phyloP scores from a whole-genome alignment of 2,797 vertebrate genomes.

The Scolopax bukidnonensis region DNA sequence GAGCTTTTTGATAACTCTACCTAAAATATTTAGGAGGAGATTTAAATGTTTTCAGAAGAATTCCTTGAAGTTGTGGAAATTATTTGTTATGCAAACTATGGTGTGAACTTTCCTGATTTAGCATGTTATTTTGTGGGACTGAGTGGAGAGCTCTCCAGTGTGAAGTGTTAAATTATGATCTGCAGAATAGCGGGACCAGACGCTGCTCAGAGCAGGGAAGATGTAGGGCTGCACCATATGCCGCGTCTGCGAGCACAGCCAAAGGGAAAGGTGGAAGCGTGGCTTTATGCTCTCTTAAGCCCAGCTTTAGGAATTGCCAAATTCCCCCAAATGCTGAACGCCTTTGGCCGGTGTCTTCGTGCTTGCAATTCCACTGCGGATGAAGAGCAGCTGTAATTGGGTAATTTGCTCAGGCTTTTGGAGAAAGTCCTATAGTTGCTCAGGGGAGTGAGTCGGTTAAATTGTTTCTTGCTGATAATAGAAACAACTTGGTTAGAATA shows the following conservation, averaged over 20 bases:
- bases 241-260: background rate
- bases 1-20: background rate
- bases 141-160: background rate
- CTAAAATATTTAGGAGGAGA: background rate
- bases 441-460: background rate
- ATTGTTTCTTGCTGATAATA: background rate
- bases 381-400: background rate
- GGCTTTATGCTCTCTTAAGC: background rate
- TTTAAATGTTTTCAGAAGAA: background rate
- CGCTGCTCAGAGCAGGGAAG: background rate
- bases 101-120: background rate
- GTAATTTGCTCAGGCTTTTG: background rate
- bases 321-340: background rate
- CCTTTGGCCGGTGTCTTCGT: background rate
- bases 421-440: background rate
- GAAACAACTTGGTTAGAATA: background rate
- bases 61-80: background rate
- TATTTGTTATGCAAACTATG: background rate
- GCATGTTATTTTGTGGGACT: background rate
- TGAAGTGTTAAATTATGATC: slow-evolving; percentile 13
- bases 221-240: background rate
- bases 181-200: background rate
- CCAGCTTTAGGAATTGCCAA: background rate
- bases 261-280: background rate
- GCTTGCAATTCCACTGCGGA: background rate